Evolutionary conservation across 2,888 invertebrate genomes (phyloP).

Genomic region (Clanis bilineata): DNA sequence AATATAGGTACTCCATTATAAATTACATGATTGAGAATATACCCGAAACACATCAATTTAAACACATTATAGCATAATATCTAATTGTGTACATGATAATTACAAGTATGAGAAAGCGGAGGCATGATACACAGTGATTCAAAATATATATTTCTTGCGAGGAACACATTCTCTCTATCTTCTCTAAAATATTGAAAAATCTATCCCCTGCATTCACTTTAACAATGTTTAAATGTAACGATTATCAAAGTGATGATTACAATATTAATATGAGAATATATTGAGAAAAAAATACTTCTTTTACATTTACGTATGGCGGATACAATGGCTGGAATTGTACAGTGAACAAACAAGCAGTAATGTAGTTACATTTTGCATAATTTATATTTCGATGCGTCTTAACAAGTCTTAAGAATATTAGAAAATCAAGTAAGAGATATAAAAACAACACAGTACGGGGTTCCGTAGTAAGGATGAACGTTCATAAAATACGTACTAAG

Average conservation of each 20-base stretch:
- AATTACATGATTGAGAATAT: slow-evolving; percentile 53
- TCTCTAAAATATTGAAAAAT: slow-evolving; percentile 11
- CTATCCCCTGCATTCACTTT: slow-evolving; percentile 1
- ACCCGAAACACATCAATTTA: slow-evolving; percentile 42
- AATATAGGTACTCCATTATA: slow-evolving; percentile 73
- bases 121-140: slow-evolving; percentile 39
- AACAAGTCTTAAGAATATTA: background rate
- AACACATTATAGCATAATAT: slow-evolving; percentile 1
- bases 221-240: background rate
- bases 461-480: no score
- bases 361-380: background rate
- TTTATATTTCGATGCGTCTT: background rate
- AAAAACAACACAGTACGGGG: no score
- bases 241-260: background rate
- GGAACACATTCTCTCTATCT: slow-evolving; percentile 23
- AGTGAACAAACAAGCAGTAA: background rate
- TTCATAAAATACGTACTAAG: background rate
- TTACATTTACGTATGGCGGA: background rate
- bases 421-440: background rate
- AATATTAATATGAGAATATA: slow-evolving; percentile 4
- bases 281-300: background rate
- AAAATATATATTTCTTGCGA: slow-evolving; percentile 13
- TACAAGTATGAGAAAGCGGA: slow-evolving; percentile 48
- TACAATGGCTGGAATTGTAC: slow-evolving; percentile 3
- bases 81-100: background rate